Conservation (phyloP, 2,113 vertebrate species). For the Delphinus delphis region DNA sequence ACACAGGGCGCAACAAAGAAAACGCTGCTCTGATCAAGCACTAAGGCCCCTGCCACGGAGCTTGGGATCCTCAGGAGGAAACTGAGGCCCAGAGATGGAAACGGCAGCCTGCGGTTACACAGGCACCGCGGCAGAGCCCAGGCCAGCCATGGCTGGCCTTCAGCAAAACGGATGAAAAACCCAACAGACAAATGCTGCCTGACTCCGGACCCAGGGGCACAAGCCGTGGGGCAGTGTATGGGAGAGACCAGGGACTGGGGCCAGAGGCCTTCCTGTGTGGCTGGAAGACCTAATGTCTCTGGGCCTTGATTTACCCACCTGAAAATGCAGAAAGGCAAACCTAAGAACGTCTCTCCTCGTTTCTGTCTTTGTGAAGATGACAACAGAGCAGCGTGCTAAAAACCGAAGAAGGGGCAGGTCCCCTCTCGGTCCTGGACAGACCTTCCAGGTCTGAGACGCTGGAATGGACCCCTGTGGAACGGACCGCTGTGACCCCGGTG, state of each 20-base stretch:
- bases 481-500: background rate
- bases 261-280: background rate
- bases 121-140: accelerated
- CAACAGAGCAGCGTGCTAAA: background rate
- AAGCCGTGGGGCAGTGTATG: accelerated
- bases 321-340: background rate
- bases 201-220: accelerated
- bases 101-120: accelerated
- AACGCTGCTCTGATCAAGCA: accelerated
- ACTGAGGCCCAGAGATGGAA: background rate
- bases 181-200: accelerated
- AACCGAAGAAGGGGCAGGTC: accelerated
- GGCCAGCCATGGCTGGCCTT: background rate
- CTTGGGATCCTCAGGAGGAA: background rate
- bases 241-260: accelerated
- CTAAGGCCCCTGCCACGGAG: accelerated
- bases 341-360: background rate
- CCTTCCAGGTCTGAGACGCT: background rate
- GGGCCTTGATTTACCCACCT: background rate
- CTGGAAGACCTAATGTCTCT: no score
- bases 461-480: background rate
- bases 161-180: background rate
- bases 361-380: background rate
- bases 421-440: background rate
- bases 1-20: background rate